Evolutionary conservation across 2,797 vertebrate genomes (phyloP).

Genomic region (Salarias fasciatus): DNA sequence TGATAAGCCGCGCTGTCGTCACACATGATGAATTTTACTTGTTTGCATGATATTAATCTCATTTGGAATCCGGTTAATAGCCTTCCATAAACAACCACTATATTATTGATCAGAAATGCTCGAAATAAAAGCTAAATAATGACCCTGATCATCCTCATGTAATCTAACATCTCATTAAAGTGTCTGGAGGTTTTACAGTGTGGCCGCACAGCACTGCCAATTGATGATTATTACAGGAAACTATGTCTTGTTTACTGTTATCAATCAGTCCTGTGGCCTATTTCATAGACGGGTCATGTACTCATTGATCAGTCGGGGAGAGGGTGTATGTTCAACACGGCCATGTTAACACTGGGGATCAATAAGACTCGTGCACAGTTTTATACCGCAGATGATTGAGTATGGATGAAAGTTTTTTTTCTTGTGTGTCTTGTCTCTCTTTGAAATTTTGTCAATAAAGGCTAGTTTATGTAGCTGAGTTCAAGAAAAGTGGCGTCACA

Average conservation of each 20-base stretch:
- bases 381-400: slow-evolving; percentile 1
- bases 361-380: slow-evolving; percentile 55
- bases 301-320: slow-evolving; percentile 58
- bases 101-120: too few species aligned
- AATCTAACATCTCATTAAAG: slow-evolving; percentile 15
- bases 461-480: background rate
- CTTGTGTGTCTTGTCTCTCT: background rate
- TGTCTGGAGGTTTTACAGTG: slow-evolving; percentile 12
- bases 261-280: slow-evolving; percentile 61
- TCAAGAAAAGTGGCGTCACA: too few species aligned
- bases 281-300: slow-evolving; percentile 64
- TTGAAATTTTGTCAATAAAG: background rate
- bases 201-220: slow-evolving; percentile 27
- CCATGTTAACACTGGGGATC: slow-evolving; percentile 49
- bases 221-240: slow-evolving; percentile 29
- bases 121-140: too few species aligned
- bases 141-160: background rate
- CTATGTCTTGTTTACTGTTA: slow-evolving; percentile 55
- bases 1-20: too few species aligned
- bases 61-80: too few species aligned
- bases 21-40: too few species aligned
- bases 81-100: too few species aligned
- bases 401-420: background rate
- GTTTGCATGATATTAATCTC: too few species aligned
- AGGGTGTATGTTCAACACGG: slow-evolving; percentile 27